These are phyloP conservation scores for Petromus typicus DNA, from an alignment of 2,113 vertebrate genomes.

Conservation along the genomic window DNA sequence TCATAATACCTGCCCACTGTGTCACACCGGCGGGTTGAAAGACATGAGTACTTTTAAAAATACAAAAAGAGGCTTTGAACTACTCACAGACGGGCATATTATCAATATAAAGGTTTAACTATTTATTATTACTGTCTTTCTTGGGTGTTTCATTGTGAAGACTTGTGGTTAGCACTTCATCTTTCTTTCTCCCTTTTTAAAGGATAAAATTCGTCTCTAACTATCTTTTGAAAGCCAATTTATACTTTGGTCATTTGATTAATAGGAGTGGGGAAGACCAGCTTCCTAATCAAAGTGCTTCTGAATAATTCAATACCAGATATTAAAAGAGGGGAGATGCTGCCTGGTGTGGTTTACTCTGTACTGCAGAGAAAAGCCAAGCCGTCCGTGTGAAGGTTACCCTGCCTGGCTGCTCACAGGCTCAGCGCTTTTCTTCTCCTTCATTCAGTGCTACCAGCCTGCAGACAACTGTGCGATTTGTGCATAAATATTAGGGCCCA, in stretches of 20 bases:
- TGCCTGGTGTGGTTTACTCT: slow-evolving; percentile 24
- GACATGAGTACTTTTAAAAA: slow-evolving; percentile 31
- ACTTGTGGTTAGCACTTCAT: slow-evolving; percentile 53
- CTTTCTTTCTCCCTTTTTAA: slow-evolving; percentile 54
- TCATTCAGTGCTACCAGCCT: neutral
- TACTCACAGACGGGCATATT: neutral
- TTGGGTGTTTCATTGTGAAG: slow-evolving; percentile 59
- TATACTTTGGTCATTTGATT: slow-evolving; percentile 78
- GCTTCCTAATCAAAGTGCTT: slow-evolving; percentile 67
- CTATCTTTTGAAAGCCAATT: slow-evolving; percentile 79
- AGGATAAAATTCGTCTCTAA: slow-evolving; percentile 83
- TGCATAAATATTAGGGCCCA: neutral
- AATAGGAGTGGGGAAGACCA: slow-evolving; percentile 73
- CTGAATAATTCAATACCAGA: slow-evolving; percentile 69
- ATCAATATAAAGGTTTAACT: slow-evolving; percentile 60
- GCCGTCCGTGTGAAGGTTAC: rapidly evolving
- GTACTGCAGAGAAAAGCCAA: neutral
- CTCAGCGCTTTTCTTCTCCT: neutral
- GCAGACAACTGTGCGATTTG: rapidly evolving
- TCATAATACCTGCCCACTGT: slow-evolving; percentile 22
- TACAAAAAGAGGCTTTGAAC: slow-evolving; percentile 42
- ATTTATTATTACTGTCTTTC: slow-evolving; percentile 51
- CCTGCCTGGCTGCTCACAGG: neutral
- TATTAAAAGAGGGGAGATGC: slow-evolving; percentile 54
- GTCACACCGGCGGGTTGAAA: slow-evolving; percentile 28